These are phyloP conservation scores for Pimephales promelas DNA, from an alignment of 2,113 vertebrate genomes.

Conservation along the genomic window DNA sequence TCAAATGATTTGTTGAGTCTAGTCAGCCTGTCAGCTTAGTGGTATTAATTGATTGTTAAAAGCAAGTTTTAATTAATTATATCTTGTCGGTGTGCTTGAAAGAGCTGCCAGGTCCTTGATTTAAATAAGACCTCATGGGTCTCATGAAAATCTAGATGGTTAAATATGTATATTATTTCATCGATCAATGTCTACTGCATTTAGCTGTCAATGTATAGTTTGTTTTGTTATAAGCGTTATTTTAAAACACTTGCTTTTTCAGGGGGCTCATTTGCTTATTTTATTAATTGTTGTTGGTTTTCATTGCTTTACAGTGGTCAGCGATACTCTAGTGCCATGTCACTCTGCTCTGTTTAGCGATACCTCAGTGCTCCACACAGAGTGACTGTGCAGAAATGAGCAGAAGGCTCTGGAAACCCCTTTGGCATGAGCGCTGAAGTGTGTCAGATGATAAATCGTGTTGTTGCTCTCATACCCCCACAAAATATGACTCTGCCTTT, in stretches of 20 bases:
- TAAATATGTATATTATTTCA: neutral
- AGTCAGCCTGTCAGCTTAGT: neutral
- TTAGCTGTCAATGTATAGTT: neutral
- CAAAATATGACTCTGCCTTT: slow-evolving; percentile 42
- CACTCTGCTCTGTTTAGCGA: neutral
- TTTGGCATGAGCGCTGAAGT: slow-evolving; percentile 22
- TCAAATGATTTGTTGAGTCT: slow-evolving; percentile 1
- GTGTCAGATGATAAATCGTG: slow-evolving; percentile 48
- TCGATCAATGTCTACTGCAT: neutral
- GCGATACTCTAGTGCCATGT: neutral
- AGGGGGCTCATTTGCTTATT: neutral
- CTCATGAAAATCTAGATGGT: neutral
- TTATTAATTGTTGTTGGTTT: neutral
- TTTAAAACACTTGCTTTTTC: neutral
- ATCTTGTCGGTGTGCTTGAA: slow-evolving; percentile 1
- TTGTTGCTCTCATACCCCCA: slow-evolving; percentile 31
- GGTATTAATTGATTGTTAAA: neutral
- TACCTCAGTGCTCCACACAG: neutral
- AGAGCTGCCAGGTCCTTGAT: neutral
- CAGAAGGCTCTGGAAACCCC: slow-evolving; percentile 27
- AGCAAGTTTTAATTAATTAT: slow-evolving; percentile 10
- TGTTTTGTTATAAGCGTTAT: no score
- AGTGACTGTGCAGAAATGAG: slow-evolving; percentile 22
- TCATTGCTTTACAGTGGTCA: neutral
- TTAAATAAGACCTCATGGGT: neutral